Percentiles rank a stretch among this genome's conserved stretches.
phyloP scores from a whole-genome alignment of 2,888 invertebrate species.

The Drepana falcataria region DNA sequence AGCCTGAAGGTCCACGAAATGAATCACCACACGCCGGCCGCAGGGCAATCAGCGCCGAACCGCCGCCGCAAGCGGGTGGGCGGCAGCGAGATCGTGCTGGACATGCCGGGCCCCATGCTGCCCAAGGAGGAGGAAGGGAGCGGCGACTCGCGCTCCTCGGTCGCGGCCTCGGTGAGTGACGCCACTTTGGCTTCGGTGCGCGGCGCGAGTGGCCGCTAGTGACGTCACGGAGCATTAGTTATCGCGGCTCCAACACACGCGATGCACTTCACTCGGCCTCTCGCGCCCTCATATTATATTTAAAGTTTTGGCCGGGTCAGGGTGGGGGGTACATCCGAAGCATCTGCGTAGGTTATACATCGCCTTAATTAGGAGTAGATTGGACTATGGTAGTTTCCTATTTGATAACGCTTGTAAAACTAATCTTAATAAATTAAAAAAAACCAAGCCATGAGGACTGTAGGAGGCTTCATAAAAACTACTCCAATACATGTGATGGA shows the following conservation, averaged over 20 bases:
- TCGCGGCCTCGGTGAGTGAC: conserved; percentile 65
- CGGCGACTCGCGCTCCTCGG: conserved; percentile 69
- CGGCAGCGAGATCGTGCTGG: conserved; percentile 80
- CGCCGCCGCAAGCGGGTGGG: conserved; percentile 87
- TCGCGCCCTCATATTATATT: conserved; percentile 42
- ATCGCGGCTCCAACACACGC: conserved; percentile 21
- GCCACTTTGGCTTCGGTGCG: conserved; percentile 21
- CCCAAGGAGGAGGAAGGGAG: conserved; percentile 72
- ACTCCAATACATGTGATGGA: no score
- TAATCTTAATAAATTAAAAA: no score
- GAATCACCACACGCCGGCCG: conserved; percentile 91
- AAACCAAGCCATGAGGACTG: no score
- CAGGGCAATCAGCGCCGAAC: conserved; percentile 80
- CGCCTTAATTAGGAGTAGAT: no score
- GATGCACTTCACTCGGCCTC: conserved; percentile 36
- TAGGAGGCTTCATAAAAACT: no score
- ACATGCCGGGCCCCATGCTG: conserved; percentile 43
- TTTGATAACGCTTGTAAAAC: no score
- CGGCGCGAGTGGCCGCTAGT: conserved; percentile 46
- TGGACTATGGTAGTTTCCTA: no score
- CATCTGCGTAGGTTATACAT: no score
- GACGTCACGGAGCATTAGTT: conserved; percentile 58
- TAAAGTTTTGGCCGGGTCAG: no score
- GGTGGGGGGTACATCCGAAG: no score
- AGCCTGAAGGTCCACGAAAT: conserved; percentile 94